Evolutionary conservation across 2,797 vertebrate genomes (phyloP), one percentile per base, ranked within the genome.

Genomic region (Thalassophryne amazonica): DNA sequence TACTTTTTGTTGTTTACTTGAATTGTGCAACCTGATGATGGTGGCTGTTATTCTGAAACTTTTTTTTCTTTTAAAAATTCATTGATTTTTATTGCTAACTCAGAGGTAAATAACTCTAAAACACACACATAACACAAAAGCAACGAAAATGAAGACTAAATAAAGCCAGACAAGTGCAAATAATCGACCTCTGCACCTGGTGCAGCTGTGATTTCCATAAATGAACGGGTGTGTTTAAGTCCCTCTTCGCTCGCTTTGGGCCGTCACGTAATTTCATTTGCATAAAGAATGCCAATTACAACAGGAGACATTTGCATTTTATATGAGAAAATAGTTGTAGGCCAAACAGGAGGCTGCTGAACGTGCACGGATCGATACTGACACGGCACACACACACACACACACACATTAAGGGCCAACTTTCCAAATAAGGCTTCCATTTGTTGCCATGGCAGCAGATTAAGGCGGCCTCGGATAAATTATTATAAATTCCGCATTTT

Each of bases 261-360:
- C 53, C 51, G 57, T 41, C 29, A 54, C 9, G 64, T 79, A 64
- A 78, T 67, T 45, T 67, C 48, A 86, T 85, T 78, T 80, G 48
- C 81, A 87, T 87, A 70, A 76, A 75, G 67, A 82, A 62, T 34
- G 67, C 71, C 75, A 85, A 85, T 82, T 85, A 78, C 65, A 48
- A 35, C 25, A 30, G 18, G 22, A 54, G 14, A 40, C 13, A 80
- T 87, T 85, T 80, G 57, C 78, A 84, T 84, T 75, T 85, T 81
- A 80, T 80, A 85, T 85, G 80, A 85, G n/a, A 81, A 83, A 76
- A 80, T 49, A 74, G 78, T 83, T 78, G 64, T 52, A 79, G 83
- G 83, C 78, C 77, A 78, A 79, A 76, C 16, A 2, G 49, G 48
- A 58, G 55, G 46, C 59, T 77, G 60, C 22, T 84, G 77, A 76